phyloP scores from a whole-genome alignment of 2,113 vertebrate species.

The Zingel zingel region DNA sequence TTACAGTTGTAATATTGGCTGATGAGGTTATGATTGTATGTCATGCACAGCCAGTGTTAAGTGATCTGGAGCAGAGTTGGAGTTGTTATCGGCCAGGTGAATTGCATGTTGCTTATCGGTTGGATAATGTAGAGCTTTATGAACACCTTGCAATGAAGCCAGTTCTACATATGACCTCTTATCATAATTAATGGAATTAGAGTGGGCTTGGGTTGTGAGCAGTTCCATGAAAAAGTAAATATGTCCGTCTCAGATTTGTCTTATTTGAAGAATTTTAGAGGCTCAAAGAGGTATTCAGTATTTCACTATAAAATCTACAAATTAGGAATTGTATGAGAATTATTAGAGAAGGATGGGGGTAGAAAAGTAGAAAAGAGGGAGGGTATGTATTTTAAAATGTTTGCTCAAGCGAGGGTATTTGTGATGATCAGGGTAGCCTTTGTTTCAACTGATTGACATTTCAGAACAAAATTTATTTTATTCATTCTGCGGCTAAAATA shows the following conservation, averaged over 20 bases:
- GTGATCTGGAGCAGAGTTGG: neutral
- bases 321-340: neutral
- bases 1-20: constrained; percentile 9
- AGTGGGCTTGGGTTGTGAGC: neutral
- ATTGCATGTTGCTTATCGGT: neutral
- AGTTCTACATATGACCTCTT: neutral
- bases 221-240: neutral
- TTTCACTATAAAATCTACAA: neutral
- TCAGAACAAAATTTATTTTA: neutral
- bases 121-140: neutral
- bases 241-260: neutral
- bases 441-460: neutral
- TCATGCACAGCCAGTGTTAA: neutral
- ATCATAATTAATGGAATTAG: neutral
- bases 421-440: no score
- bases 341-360: neutral
- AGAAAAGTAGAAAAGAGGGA: neutral
- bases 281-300: neutral
- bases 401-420: neutral
- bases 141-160: neutral
- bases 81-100: neutral
- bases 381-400: neutral
- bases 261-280: neutral
- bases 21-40: neutral
- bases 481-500: neutral